A percentile compares a stretch with the other conserved stretches of the same genome.
Conservation (phyloP, 2,797 vertebrate genomes). For the Lutjanus campechanus region DNA sequence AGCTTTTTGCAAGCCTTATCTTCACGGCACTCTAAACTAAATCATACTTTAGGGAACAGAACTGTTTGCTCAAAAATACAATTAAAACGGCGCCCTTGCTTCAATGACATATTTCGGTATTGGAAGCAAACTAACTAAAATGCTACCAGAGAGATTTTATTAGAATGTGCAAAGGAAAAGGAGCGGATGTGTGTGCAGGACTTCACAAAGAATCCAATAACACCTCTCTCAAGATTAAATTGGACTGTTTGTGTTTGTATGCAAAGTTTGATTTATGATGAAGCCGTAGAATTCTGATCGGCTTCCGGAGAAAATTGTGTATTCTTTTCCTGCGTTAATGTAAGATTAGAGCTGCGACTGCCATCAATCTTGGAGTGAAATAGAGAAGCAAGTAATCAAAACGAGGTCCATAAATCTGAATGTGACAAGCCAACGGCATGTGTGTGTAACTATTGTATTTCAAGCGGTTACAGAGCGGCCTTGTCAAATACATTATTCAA, state of each 20-base stretch:
- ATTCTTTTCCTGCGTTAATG: constrained; percentile 68
- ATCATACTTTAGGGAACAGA: constrained; percentile 39
- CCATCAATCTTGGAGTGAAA: constrained; percentile 73
- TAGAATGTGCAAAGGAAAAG: constrained; percentile 41
- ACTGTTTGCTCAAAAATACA: constrained; percentile 52
- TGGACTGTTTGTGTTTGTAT: constrained; percentile 66
- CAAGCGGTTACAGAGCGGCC: constrained; percentile 37
- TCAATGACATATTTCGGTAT: constrained; percentile 51
- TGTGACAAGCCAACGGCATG: constrained; percentile 57
- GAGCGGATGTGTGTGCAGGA: constrained; percentile 16
- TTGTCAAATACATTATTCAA: constrained; percentile 64
- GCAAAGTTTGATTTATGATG: constrained; percentile 66
- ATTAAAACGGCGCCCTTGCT: constrained; percentile 67
- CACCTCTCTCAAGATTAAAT: constrained; percentile 62
- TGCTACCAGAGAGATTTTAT: constrained; percentile 46
- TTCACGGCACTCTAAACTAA: constrained; percentile 31
- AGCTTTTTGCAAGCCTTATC: constrained; percentile 33
- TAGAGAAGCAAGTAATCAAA: constrained; percentile 74
- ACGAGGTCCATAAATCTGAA: constrained; percentile 78
- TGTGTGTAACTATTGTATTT: constrained; percentile 50
- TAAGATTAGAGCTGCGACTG: constrained; percentile 70
- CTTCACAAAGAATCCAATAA: constrained; percentile 66
- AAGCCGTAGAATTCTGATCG: constrained; percentile 54
- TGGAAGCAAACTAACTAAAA: constrained; percentile 22
- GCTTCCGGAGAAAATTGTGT: constrained; percentile 58